These are phyloP conservation scores for Atherinomorus stipes DNA, from an alignment of 2,113 vertebrate genomes.

Conservation along the genomic window DNA sequence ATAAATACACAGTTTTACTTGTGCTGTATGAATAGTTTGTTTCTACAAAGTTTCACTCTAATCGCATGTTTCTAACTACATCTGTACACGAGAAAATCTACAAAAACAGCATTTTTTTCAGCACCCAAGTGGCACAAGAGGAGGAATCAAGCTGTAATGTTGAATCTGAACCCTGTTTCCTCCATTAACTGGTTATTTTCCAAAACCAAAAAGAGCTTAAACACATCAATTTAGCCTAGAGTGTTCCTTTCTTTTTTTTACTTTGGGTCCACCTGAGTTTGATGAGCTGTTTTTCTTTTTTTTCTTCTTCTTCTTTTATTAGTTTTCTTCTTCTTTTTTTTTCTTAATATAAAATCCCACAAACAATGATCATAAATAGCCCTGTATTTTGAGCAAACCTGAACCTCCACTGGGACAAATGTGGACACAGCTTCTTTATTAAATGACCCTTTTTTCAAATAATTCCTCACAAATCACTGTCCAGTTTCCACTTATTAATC, in stretches of 20 bases:
- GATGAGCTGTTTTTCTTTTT: conserved; percentile 14
- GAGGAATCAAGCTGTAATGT: conserved; percentile 29
- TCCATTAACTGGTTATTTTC: conserved; percentile 47
- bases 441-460: neutral
- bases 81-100: conserved; percentile 38
- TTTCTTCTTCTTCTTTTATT: too few relatives aligned
- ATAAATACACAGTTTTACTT: conserved; percentile 68
- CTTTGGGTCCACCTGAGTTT: conserved; percentile 58
- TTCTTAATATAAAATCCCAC: conserved; percentile 17
- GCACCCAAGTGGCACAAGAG: conserved; percentile 5
- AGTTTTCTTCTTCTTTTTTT: neutral
- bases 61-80: conserved; percentile 22
- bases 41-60: conserved; percentile 19
- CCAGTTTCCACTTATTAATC: conserved; percentile 60
- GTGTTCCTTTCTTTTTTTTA: conserved; percentile 16
- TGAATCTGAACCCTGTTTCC: conserved; percentile 56
- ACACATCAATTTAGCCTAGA: conserved; percentile 3
- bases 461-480: conserved; percentile 21
- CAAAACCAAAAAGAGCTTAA: conserved; percentile 17
- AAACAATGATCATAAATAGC: conserved; percentile 1
- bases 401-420: neutral
- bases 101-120: conserved; percentile 35
- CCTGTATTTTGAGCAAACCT: conserved; percentile 25
- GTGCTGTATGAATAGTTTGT: conserved; percentile 34
- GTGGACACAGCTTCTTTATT: too few relatives aligned